Percentiles rank a stretch among this genome's conserved stretches.
Evolutionary conservation across 2,888 invertebrate species (phyloP).

Genomic region (Subacronicta megacephala): DNA sequence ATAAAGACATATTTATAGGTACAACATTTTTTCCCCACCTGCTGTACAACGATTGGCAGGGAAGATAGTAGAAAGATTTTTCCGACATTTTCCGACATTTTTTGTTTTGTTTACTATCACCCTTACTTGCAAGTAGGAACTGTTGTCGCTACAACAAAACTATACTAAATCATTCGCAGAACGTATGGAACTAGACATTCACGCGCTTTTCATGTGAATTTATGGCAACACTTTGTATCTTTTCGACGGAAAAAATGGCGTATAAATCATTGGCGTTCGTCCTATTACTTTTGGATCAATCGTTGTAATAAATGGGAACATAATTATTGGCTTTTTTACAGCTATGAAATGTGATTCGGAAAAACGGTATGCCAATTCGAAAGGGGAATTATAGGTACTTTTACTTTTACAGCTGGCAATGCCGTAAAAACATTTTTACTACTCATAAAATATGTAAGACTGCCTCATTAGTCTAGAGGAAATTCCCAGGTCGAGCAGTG

Average conservation of each 20-base stretch:
- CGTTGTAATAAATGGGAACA: slow-evolving; percentile 3
- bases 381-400: too few relatives aligned
- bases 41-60: too few relatives aligned
- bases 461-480: too few relatives aligned
- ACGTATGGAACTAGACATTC: slow-evolving; percentile 14
- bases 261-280: slow-evolving; percentile 33
- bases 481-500: too few relatives aligned
- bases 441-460: too few relatives aligned
- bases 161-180: slow-evolving; percentile 40
- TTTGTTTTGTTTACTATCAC: background rate
- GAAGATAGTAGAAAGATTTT: too few relatives aligned
- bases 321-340: background rate
- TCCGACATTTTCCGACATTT: background rate
- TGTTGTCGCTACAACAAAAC: slow-evolving; percentile 31
- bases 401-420: too few relatives aligned
- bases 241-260: slow-evolving; percentile 11
- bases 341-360: too few relatives aligned
- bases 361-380: too few relatives aligned
- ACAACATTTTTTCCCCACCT: too few relatives aligned
- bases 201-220: slow-evolving; percentile 40
- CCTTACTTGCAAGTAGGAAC: slow-evolving; percentile 3
- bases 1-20: too few relatives aligned
- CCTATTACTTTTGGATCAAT: slow-evolving; percentile 17
- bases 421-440: too few relatives aligned
- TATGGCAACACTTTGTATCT: slow-evolving; percentile 35